These are phyloP conservation scores for Sitophilus oryzae DNA, from an alignment of 1,140 invertebrate species.

Conservation along the genomic window DNA sequence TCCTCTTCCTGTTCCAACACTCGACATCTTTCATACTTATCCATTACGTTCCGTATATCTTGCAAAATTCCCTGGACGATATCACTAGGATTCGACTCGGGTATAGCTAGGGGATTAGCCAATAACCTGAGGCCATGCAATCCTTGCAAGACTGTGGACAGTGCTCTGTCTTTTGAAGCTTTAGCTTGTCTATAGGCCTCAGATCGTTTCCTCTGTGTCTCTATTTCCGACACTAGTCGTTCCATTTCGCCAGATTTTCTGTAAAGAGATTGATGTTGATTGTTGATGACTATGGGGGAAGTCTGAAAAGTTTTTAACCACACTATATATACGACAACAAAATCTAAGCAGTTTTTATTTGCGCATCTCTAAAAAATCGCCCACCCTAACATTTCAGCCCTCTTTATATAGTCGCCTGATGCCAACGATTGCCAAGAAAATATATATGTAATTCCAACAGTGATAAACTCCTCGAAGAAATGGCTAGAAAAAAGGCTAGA, in stretches of 20 bases:
- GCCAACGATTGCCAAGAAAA: too few species aligned
- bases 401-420: too few species aligned
- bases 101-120: conserved; percentile 25
- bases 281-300: too few species aligned
- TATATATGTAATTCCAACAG: too few species aligned
- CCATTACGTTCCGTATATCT: conserved; percentile 18
- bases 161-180: conserved; percentile 19
- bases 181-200: conserved; percentile 10
- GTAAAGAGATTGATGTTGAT: neutral
- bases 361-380: too few species aligned
- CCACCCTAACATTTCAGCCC: too few species aligned
- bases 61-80: conserved; percentile 15
- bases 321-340: conserved; percentile 1
- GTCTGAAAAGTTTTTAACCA: neutral
- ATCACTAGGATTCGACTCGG: conserved; percentile 10
- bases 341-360: too few species aligned
- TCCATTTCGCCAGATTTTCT: conserved; percentile 33
- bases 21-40: conserved; percentile 10
- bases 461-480: too few species aligned
- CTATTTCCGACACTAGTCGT: conserved; percentile 23
- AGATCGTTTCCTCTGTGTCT: conserved; percentile 17
- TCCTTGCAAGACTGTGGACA: conserved; percentile 12
- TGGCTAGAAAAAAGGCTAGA: too few species aligned
- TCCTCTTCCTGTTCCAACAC: conserved; percentile 13
- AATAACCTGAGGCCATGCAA: conserved; percentile 25